Evolutionary conservation across 1,140 invertebrate species (phyloP).

Genomic region (Zeugodacus cucurbitae): DNA sequence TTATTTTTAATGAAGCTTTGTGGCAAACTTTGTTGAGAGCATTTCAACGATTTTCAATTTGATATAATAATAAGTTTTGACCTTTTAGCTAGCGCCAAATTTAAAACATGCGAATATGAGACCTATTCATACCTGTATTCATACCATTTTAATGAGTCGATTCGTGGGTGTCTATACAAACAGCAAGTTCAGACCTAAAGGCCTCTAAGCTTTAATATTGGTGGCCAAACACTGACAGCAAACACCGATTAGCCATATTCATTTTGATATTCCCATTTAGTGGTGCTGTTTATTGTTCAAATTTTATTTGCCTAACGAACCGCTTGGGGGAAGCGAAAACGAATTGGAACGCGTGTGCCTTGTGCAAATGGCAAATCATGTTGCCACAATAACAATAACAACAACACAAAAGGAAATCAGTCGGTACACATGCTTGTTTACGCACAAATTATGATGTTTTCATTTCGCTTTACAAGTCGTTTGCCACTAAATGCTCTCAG

Average conservation of each 20-base stretch:
- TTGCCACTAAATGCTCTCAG: not conserved
- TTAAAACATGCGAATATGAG: no score
- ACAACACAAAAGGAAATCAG: not conserved
- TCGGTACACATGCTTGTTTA: not conserved
- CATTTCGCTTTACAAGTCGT: not conserved
- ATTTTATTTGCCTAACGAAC: not conserved
- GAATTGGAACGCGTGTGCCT: not conserved
- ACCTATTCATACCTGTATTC: no score
- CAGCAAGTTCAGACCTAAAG: no score
- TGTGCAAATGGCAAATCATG: slow-evolving; percentile 7
- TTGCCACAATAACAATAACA: not conserved
- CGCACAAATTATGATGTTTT: slow-evolving; percentile 33
- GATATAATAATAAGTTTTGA: no score
- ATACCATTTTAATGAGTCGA: no score
- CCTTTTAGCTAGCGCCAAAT: no score
- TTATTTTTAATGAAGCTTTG: no score
- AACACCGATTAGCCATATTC: not conserved
- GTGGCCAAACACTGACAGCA: not conserved
- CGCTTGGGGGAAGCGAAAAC: not conserved
- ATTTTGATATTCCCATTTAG: not conserved
- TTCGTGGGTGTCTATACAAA: no score
- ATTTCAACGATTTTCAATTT: no score
- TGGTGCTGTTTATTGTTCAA: not conserved
- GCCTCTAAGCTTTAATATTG: no score
- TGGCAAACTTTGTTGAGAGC: no score